Base-by-base conservation (phyloP, 2,113 vertebrate species). In the Amia ocellicauda region DNA sequence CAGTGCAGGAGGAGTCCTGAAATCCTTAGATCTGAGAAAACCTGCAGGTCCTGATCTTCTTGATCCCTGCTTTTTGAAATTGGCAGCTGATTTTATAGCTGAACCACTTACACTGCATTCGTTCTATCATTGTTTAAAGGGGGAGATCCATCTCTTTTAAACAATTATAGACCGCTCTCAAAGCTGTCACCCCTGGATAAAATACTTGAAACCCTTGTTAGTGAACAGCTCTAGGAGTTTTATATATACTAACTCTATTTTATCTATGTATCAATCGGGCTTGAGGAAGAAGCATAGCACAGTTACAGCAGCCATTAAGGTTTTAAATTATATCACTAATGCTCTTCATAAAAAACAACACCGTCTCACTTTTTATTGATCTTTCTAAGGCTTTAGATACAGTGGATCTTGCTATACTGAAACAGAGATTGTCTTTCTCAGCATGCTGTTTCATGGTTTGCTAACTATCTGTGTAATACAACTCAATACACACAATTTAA, bases 301-400 rank as follows among this genome's bases (percentile, higher is more conserved):
- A 17, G 60, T 54, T 19, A 57, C 63, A 58, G 65, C 58, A 27
- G 50, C 65, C 24, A 50, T 60, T 57, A 67, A 67, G 36, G 65
- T 54, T 20, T 11, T 53, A 52, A 66, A 66, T 66, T n/a, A 55
- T 36, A 67, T 60, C 10, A 42, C 16, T 50, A 54, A 36, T 49
- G 63, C 54, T 36, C 28, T 19, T 47, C 54, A 66, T 16, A 45
- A 56, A 22, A 66, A 45, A 19, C 55, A 58, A 17, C 55, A 58
- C 17, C 58, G 55, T 66, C 24, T 40, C 51, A 56, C 52, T 55
- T 42, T 64, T 64, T 56, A 64, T 64, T 56, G 52, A 64, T 64
- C 51, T 56, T 28, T 56, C 51, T 24, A 57, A 64, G 43, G 52
- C 62, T 27, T 57, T 56, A 10, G 51, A 57, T 26, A 56, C 62